Evolutionary conservation across 2,113 vertebrate species (phyloP).

Genomic region (Delphinus delphis): DNA sequence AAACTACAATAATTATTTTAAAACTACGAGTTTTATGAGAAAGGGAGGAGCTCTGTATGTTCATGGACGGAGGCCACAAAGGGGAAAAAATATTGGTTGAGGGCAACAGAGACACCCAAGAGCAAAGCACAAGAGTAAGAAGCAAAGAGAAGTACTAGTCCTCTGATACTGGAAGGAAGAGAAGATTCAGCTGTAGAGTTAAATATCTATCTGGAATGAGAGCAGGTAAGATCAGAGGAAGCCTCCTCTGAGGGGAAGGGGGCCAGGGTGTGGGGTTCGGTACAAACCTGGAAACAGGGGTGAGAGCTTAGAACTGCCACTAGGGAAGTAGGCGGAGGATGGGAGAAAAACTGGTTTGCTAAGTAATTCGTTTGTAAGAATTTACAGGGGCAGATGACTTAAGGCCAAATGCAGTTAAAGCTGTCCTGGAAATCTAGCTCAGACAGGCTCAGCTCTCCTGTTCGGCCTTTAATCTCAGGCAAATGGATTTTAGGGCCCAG

Average conservation of each 20-base stretch:
- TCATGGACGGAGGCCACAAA: neutral
- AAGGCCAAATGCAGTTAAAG: neutral
- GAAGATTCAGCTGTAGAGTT: neutral
- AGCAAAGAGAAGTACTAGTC: neutral
- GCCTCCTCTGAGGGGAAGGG: no score
- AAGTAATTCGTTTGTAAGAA: neutral
- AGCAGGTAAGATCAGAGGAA: neutral
- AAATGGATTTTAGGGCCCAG: neutral
- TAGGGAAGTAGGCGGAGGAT: fast-evolving
- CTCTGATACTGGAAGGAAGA: neutral
- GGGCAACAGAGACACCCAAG: neutral
- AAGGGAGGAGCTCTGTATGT: neutral
- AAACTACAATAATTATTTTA: neutral
- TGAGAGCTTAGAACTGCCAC: neutral
- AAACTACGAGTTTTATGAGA: neutral
- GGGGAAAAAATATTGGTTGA: neutral
- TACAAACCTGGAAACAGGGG: neutral
- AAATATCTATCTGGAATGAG: neutral
- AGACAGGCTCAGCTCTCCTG: neutral
- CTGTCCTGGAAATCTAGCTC: neutral
- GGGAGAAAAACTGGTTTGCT: neutral
- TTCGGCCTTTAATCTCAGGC: neutral
- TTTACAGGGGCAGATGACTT: neutral
- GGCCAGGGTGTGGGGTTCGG: neutral
- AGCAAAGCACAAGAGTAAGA: neutral